Base-by-base conservation (phyloP, 2,888 invertebrate species). In the Siphlonurus alternatus region DNA sequence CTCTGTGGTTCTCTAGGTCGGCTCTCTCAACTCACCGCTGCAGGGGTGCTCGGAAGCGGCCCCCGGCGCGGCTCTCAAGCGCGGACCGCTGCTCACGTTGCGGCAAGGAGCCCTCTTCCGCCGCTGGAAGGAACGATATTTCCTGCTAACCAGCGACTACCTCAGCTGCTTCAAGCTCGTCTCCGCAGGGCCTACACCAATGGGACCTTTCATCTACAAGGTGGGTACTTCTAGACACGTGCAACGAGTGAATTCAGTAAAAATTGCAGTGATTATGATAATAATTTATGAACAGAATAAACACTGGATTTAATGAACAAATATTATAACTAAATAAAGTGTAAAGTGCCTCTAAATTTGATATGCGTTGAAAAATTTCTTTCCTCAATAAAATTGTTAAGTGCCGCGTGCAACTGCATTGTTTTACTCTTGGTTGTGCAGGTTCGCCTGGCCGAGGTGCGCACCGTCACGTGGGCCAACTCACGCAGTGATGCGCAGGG, bases 131-230 rank as follows among this genome's bases (percentile, higher is more conserved):
- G 83, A 84, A 72, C 77, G 84, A 71, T 84, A 83, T 71, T 83
- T 84, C 74, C 80, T 84, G 69, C 77, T 84, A 61, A 84, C 84
- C 67, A 76, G 82, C 65, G 84, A 84, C 73, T 84, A 84, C 73
- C 76, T 84, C 70, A 82, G 83, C 72, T 84, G 83, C 73, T 84
- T 84, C 74, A 79, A 83, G 71, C 76, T 83, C 69, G 82, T 83
- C 65, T 80, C 82, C 25, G 71, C 71, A 3, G 71, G 71, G 5
- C 81, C 83, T 66, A 82, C 83, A 19, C 83, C 83, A 72, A 84
- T 84, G 83, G 84, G 84, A 67, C 82, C 82, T 74, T 84, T 84
- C 73, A 80, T 84, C 69, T 83, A 83, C 76, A 84, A 84, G 77
- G 80, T 80, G 73, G 74, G 76, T n/a, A n/a, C n/a, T n/a, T n/a